Conservation (phyloP, 2,113 vertebrate species). For the Xiphophorus couchianus region DNA sequence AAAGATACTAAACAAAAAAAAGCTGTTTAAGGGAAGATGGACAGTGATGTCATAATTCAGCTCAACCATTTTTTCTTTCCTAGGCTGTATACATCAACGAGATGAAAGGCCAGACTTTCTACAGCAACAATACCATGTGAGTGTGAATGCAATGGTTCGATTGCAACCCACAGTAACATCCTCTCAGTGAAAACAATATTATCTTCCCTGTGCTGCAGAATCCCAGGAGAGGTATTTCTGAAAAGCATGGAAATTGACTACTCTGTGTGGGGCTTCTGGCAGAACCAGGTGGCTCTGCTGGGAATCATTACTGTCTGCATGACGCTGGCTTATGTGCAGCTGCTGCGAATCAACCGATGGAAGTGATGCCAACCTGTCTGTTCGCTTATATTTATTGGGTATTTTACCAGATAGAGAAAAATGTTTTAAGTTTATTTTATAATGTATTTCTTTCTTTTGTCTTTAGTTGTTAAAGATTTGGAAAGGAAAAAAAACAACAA, state of each 20-base stretch:
- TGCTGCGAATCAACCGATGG: slow-evolving; percentile 81
- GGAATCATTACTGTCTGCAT: slow-evolving; percentile 74
- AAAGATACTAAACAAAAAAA: no score
- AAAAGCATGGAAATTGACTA: slow-evolving; percentile 73
- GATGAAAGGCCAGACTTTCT: slow-evolving; percentile 73
- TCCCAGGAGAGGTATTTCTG: slow-evolving; percentile 77
- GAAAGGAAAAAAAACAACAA: neutral
- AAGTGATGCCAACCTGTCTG: slow-evolving; percentile 59
- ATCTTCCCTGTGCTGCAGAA: slow-evolving; percentile 53
- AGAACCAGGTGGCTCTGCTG: slow-evolving; percentile 81
- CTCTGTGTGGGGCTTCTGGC: slow-evolving; percentile 84
- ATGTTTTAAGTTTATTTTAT: neutral
- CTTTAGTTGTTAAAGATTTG: slow-evolving; percentile 1
- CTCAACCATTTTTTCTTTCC: slow-evolving; percentile 25
- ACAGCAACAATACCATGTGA: slow-evolving; percentile 56
- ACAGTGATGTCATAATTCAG: neutral
- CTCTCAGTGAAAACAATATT: neutral
- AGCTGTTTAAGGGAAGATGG: no score
- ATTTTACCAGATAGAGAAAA: neutral
- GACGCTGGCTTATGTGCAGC: slow-evolving; percentile 76
- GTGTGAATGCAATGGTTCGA: slow-evolving; percentile 20
- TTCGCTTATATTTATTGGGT: slow-evolving; percentile 7
- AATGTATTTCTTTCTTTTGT: slow-evolving; percentile 5
- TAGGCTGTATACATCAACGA: slow-evolving; percentile 81
- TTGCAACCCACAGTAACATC: neutral